These are phyloP conservation scores for Gadopsis marmoratus DNA, from an alignment of 2,797 vertebrate species.

Conservation along the genomic window DNA sequence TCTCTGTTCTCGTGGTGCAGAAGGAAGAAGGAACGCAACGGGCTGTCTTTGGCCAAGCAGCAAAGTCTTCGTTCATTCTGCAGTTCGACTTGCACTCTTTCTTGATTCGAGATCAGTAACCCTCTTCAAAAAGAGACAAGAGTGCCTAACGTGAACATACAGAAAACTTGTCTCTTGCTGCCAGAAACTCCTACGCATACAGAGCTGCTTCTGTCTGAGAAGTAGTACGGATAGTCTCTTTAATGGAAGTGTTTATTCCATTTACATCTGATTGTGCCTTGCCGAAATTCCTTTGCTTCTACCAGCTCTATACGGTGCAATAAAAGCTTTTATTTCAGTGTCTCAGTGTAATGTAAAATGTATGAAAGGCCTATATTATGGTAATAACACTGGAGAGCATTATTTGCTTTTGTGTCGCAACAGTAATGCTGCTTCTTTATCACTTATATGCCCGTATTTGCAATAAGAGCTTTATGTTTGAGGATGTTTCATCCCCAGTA, in stretches of 20 bases:
- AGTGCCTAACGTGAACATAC: neutral
- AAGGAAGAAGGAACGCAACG: neutral
- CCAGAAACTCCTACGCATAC: slow-evolving; percentile 14
- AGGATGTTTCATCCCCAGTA: slow-evolving; percentile 11
- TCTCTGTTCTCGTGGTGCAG: neutral
- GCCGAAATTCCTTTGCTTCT: slow-evolving; percentile 14
- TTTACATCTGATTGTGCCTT: neutral
- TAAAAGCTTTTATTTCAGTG: slow-evolving; percentile 12
- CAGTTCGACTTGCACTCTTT: neutral
- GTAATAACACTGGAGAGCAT: slow-evolving; percentile 23
- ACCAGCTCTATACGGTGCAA: neutral
- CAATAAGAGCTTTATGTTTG: slow-evolving; percentile 13
- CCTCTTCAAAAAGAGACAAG: neutral
- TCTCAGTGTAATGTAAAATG: slow-evolving; percentile 41
- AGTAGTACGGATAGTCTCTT: neutral
- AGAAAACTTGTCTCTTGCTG: neutral
- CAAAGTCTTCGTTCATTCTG: neutral
- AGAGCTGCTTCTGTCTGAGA: slow-evolving; percentile 9
- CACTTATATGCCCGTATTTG: neutral
- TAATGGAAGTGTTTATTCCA: neutral
- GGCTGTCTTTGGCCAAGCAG: neutral
- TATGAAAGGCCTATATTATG: slow-evolving; percentile 26
- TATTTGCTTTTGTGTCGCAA: slow-evolving; percentile 11
- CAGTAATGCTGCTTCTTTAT: slow-evolving; percentile 11
- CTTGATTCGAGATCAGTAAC: neutral